phyloP scores from a whole-genome alignment of 2,113 vertebrate species.

The Triplophysa siluroides region DNA sequence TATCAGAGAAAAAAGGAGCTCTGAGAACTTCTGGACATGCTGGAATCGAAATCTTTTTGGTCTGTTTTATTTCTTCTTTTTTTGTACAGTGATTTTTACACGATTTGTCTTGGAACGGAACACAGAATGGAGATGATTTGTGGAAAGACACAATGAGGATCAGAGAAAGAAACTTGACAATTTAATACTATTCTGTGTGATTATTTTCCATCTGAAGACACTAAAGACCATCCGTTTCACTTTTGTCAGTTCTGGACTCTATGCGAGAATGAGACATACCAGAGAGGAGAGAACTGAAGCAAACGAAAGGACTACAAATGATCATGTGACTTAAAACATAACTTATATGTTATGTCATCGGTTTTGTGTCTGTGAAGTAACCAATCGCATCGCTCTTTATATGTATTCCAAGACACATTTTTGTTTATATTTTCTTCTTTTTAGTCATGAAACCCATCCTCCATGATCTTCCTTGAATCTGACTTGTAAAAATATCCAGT shows the following conservation, averaged over 20 bases:
- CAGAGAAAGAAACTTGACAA: background rate
- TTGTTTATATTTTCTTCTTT: background rate
- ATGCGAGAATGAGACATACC: background rate
- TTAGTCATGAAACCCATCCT: background rate
- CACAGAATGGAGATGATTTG: conserved; percentile 10
- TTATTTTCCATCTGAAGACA: background rate
- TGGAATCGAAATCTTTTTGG: background rate
- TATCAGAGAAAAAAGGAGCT: background rate
- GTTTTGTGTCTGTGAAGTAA: conserved; percentile 7
- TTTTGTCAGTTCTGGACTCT: background rate
- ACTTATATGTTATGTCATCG: background rate
- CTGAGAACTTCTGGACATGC: background rate
- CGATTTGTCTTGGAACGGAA: background rate
- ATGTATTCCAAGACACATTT: conserved; percentile 3
- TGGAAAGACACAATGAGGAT: background rate
- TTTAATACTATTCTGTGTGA: background rate
- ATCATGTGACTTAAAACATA: conserved; percentile 2
- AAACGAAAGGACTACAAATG: background rate
- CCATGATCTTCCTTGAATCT: background rate
- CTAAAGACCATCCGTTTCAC: background rate
- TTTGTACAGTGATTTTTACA: conserved; percentile 33
- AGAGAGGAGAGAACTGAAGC: background rate
- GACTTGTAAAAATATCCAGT: background rate
- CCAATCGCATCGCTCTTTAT: background rate
- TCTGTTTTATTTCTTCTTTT: background rate